These are phyloP conservation scores for Drepana arcuata DNA, from an alignment of 1,140 invertebrate genomes.

Conservation along the genomic window DNA sequence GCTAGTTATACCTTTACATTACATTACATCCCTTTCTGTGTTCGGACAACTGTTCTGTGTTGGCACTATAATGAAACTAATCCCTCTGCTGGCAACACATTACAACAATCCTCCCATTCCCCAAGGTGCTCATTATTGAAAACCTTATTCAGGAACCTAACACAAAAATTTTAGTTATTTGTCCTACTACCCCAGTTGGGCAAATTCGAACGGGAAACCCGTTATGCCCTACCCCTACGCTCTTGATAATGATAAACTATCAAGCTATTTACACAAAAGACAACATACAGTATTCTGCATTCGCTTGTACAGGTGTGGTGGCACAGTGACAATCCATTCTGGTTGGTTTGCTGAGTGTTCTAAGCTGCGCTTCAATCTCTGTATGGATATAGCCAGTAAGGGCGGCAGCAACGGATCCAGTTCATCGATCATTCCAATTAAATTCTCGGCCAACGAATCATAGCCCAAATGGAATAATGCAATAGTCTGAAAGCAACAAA, in stretches of 20 bases:
- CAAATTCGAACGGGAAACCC: too few species aligned
- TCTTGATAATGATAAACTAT: constrained; percentile 12
- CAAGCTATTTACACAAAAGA: not conserved
- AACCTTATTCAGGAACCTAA: too few species aligned
- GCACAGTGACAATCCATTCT: constrained; percentile 51
- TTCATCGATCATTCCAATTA: constrained; percentile 23
- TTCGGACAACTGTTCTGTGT: too few species aligned
- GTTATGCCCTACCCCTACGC: not conserved
- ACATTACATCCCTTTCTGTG: too few species aligned
- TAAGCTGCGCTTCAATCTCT: constrained; percentile 47
- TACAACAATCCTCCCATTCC: too few species aligned
- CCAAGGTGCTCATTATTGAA: too few species aligned
- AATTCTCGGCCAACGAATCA: constrained; percentile 36
- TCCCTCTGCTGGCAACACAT: too few species aligned
- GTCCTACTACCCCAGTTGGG: too few species aligned
- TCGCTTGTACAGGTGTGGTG: constrained; percentile 51
- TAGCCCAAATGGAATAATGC: constrained; percentile 50
- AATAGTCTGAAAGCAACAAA: constrained; percentile 31
- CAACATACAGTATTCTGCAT: constrained; percentile 42
- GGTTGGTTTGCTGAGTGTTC: constrained; percentile 43
- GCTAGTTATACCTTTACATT: too few species aligned
- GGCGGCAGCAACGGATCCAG: constrained; percentile 31
- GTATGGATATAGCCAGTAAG: constrained; percentile 44
- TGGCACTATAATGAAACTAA: too few species aligned
- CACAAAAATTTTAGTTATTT: too few species aligned